Conservation (phyloP, 2,113 vertebrate genomes). For the Neogale vison region DNA sequence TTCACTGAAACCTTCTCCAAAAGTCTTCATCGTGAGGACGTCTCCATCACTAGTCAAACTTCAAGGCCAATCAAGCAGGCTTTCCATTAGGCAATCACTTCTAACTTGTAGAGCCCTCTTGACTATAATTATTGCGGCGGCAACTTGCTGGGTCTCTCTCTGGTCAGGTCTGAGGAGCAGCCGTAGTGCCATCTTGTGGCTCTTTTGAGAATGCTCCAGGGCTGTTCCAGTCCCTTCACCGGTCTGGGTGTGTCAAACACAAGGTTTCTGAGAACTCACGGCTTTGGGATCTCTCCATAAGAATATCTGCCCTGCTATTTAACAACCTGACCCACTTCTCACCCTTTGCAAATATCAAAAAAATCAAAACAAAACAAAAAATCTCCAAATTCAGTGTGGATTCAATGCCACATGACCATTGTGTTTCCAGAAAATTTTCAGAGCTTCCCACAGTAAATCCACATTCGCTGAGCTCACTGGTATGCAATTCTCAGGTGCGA, state of each 20-base stretch:
- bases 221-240: background rate
- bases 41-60: constrained; percentile 3
- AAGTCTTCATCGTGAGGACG: background rate
- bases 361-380: background rate
- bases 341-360: constrained; percentile 2
- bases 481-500: background rate
- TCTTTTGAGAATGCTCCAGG: constrained; percentile 19
- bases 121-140: background rate
- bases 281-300: background rate
- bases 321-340: background rate
- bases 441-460: background rate
- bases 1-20: background rate
- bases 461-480: background rate
- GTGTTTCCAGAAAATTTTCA: constrained; percentile 40
- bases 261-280: background rate
- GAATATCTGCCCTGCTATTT: background rate
- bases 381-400: background rate
- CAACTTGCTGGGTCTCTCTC: background rate
- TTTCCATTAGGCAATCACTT: constrained; percentile 23
- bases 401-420: background rate
- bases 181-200: constrained; percentile 71
- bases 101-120: constrained; percentile 8
- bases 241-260: background rate
- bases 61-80: constrained; percentile 17
- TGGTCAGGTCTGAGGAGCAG: constrained; percentile 4